These are phyloP conservation scores for Pachypanchax playfairii DNA, from an alignment of 2,113 vertebrate species.

Conservation along the genomic window DNA sequence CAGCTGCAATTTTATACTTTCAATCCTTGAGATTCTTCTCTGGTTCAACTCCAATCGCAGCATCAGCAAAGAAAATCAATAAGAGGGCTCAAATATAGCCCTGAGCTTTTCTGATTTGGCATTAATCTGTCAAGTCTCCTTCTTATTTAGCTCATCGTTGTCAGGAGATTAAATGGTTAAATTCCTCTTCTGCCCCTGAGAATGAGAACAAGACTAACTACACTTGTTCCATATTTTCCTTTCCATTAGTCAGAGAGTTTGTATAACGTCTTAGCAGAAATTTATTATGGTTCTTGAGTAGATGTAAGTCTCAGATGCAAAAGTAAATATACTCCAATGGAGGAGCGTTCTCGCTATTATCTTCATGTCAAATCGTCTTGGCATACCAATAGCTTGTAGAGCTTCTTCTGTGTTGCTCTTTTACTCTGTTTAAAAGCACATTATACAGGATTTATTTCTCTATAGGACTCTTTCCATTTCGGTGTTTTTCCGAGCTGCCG, in stretches of 20 bases:
- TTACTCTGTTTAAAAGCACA: neutral
- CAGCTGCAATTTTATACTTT: constrained; percentile 60
- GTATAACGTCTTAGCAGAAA: constrained; percentile 21
- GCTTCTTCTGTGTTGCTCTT: constrained; percentile 21
- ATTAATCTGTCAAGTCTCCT: constrained; percentile 69
- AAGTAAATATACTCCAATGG: constrained; percentile 56
- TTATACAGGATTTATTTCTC: constrained; percentile 13
- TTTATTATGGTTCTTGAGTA: constrained; percentile 36
- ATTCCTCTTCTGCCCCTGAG: constrained; percentile 42
- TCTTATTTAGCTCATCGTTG: constrained; percentile 53
- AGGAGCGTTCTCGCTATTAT: constrained; percentile 41
- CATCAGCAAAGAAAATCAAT: constrained; percentile 74
- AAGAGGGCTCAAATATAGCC: constrained; percentile 65
- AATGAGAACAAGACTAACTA: constrained; percentile 34
- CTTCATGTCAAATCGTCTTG: constrained; percentile 28
- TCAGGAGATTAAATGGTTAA: constrained; percentile 71
- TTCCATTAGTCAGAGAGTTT: constrained; percentile 36
- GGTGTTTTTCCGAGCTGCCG: neutral
- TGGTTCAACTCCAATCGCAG: constrained; percentile 59
- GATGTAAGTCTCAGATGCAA: constrained; percentile 46
- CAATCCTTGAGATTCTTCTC: constrained; percentile 64
- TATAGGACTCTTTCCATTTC: constrained; percentile 2
- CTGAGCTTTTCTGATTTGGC: constrained; percentile 67
- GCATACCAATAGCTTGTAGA: constrained; percentile 28
- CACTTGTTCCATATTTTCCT: constrained; percentile 25